These are phyloP conservation scores for Pristionchus maxplancki DNA, from an alignment of 2,888 invertebrate species.

Conservation along the genomic window DNA sequence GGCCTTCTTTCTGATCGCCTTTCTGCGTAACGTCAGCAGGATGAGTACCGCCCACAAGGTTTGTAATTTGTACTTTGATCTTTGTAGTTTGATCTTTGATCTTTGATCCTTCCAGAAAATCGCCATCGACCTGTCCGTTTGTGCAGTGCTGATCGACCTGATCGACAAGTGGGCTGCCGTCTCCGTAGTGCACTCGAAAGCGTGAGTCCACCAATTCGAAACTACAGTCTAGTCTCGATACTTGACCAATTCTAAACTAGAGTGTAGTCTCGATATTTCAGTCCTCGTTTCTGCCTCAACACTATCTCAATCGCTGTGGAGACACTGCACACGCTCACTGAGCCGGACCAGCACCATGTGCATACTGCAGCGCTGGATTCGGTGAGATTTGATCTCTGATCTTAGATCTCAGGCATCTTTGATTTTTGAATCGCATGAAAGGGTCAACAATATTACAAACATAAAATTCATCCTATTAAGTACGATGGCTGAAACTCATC, in stretches of 20 bases:
- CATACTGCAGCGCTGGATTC: neutral
- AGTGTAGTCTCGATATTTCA: neutral
- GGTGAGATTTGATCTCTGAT: neutral
- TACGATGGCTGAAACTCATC: neutral
- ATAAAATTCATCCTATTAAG: too few relatives aligned
- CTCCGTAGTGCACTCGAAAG: neutral
- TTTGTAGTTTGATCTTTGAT: slow-evolving; percentile 1
- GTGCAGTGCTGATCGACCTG: neutral
- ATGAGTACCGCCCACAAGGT: neutral
- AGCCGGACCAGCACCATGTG: neutral
- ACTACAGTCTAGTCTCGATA: too few relatives aligned
- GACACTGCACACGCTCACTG: neutral
- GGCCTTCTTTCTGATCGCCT: neutral
- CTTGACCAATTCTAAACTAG: neutral
- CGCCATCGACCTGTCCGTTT: neutral
- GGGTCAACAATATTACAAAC: neutral
- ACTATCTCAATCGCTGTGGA: neutral
- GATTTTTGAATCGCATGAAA: slow-evolving; percentile 12
- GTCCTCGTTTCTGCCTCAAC: neutral
- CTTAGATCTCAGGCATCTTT: neutral
- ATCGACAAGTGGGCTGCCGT: neutral
- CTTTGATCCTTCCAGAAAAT: neutral
- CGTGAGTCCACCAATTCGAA: neutral
- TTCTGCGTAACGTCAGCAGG: neutral
- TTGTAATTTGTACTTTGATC: neutral